Base-by-base conservation (phyloP, 2,113 vertebrate genomes). In the Rhinopomastus cyanomelas region DNA sequence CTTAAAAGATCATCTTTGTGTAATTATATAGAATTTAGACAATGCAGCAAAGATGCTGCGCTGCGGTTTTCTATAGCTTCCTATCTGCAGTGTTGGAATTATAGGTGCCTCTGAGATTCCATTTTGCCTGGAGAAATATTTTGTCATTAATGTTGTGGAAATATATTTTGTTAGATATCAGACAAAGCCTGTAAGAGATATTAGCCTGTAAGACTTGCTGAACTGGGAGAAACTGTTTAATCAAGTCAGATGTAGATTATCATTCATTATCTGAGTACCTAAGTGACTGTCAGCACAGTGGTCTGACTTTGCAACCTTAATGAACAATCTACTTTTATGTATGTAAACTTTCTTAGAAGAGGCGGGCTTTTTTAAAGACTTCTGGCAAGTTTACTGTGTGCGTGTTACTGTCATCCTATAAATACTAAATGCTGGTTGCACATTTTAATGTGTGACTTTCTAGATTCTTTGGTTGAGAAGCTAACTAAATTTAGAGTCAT, bases 261-360 rank as follows among this genome's bases (percentile, higher is more conserved):
- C 2, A 30, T 53, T 91, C 81, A 49, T 1, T 1, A 25, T 85
- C 19, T 36, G 39, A 21, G 15, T 79, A 25, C 8, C 7, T 1
- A 22, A 77, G 48, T 46, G 59, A 57, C 72, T 93, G 27, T 77
- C 68, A 94, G 55, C 26, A 85, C 42, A 89, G 73, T 73, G 27
- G 74, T 91, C 72, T 61, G 76, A 85, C 83, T 97, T 88, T 94
- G 8, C 29, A 87, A 69, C 69, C 53, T 77, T 81, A 59, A 71
- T 34, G 27, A 89, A 61, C 3, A 53, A 66, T 39, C 30, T 66
- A 73, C 8, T 57, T 11, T 25, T 39, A 36, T 12, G 36, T 30
- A 51, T 36, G 42, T 34, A 61, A 67, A 44, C 46, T 12, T 42
- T 82, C 36, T 65, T 37, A 84, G 48, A 52, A 89, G 4, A 1